A percentile compares a stretch with the other conserved stretches of the same genome.
Evolutionary conservation across 1,140 invertebrate species (phyloP).

Genomic region (Drosophila kikkawai): DNA sequence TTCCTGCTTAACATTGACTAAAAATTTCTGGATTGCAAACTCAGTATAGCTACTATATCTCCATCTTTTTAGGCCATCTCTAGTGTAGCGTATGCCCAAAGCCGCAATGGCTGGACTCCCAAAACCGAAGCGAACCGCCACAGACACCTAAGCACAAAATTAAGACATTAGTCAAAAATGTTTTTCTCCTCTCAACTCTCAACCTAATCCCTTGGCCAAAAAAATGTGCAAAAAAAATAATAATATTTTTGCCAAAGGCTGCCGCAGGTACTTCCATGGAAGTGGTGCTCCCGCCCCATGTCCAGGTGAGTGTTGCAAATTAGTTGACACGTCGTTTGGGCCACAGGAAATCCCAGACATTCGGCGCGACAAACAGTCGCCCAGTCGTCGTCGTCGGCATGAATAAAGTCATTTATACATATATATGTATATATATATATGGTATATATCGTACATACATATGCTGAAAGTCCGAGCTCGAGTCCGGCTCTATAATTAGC

Average conservation of each 20-base stretch:
- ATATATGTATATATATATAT: slow-evolving; percentile 21
- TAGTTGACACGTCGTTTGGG: slow-evolving; percentile 77
- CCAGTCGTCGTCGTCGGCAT: slow-evolving; percentile 59
- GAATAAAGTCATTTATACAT: slow-evolving; percentile 76
- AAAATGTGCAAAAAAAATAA: slow-evolving; percentile 23
- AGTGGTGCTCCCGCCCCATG: slow-evolving; percentile 56
- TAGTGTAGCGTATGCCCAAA: slow-evolving; percentile 35
- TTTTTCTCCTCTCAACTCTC: slow-evolving; percentile 33
- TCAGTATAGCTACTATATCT: neutral
- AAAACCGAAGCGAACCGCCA: slow-evolving; percentile 51
- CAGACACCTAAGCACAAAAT: slow-evolving; percentile 76
- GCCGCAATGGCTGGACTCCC: slow-evolving; percentile 22
- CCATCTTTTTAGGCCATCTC: neutral
- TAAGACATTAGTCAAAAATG: slow-evolving; percentile 81
- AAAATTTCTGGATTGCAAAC: neutral
- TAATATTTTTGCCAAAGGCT: slow-evolving; percentile 47
- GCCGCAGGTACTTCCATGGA: slow-evolving; percentile 80
- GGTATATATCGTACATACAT: slow-evolving; percentile 7
- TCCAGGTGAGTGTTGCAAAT: slow-evolving; percentile 78
- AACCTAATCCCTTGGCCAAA: slow-evolving; percentile 68
- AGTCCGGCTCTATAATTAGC: slow-evolving; percentile 76
- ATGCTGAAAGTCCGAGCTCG: slow-evolving; percentile 55
- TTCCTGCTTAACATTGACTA: no score
- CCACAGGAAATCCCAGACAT: slow-evolving; percentile 56
- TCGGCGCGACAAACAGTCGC: slow-evolving; percentile 71